These are phyloP conservation scores for Gopherus flavomarginatus DNA, from an alignment of 2,113 vertebrate species.

Conservation along the genomic window DNA sequence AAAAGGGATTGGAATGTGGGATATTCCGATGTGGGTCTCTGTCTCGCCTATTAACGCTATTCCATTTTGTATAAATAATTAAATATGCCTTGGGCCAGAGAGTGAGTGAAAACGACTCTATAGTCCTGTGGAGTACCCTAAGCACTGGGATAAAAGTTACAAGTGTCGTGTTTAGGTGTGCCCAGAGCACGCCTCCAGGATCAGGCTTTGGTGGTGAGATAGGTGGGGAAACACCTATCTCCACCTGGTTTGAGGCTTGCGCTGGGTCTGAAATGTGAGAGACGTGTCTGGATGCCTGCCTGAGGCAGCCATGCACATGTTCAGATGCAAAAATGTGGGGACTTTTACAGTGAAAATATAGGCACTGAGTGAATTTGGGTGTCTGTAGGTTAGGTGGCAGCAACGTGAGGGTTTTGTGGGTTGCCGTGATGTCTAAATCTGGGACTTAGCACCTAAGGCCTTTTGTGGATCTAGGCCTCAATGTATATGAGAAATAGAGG, in stretches of 20 bases:
- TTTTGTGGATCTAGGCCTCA: background rate
- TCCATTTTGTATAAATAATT: background rate
- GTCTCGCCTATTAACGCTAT: background rate
- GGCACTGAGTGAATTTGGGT: background rate
- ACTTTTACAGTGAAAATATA: background rate
- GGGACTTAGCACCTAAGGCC: background rate
- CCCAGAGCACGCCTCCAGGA: background rate
- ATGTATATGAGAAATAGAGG: background rate
- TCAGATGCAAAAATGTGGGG: too few species aligned
- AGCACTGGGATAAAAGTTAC: background rate
- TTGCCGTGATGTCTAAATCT: background rate
- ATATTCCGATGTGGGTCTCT: background rate
- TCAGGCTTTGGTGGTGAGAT: background rate
- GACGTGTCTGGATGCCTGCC: too few species aligned
- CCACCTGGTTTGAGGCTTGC: too few species aligned
- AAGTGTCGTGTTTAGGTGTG: too few species aligned
- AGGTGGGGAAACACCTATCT: background rate
- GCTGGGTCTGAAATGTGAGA: too few species aligned
- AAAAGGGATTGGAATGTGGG: background rate
- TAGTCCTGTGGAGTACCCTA: background rate
- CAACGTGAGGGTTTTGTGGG: background rate
- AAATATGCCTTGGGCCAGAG: background rate
- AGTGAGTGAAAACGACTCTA: background rate
- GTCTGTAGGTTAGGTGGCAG: background rate
- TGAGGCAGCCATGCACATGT: background rate